Evolutionary conservation across 2,888 invertebrate genomes (phyloP), one percentile per base, ranked within the genome.

Genomic region (Melieria omissa): DNA sequence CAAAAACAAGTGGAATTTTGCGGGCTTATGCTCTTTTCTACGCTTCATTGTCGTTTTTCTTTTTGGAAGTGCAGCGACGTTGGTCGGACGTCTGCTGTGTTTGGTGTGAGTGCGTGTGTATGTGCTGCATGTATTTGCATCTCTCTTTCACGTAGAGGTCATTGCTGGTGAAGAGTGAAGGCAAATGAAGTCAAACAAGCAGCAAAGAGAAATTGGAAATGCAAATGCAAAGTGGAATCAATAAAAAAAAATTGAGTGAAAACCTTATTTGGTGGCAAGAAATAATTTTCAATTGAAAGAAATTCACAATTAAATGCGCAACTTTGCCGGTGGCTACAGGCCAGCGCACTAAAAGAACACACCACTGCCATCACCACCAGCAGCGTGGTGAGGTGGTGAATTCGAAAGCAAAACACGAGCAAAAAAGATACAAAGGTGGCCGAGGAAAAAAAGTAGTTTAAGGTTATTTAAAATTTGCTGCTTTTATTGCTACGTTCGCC

Each of bases 391-490:
- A 29, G 49, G 47, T 60, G 58, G 66, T 67, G 67, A 67, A 67
- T 60, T 61, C 67, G 14, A 55, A 65, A 49, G 16, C 8, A 64
- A 57, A 64, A 63, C 55, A 63, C 14, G 42, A 58, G 58, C 57
- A 57, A 45, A 70, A 63, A 46, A 49, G 49, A 49, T 14, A 16
- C 55, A 62, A 46, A 6, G 60, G 16, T 49, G 41, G 10, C 42
- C 58, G 45, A 29, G 29, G 52, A n/a, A 63, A 74, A 65, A 71
- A 65, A 73, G 64, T 74, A 76, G 70, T 73, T 77, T 76, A 77
- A 76, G 77, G 77, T 77, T 77, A 77, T 77, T 75, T 76, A 67
- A 76, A 65, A 65, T 75, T 73, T 73, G 70, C 55, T 67, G 73
- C 70, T 65, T 62, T 67, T 62, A 67, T 57, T 69, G 57, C 55